phyloP scores from a whole-genome alignment of 2,888 invertebrate species.

The Clunio marinus region DNA sequence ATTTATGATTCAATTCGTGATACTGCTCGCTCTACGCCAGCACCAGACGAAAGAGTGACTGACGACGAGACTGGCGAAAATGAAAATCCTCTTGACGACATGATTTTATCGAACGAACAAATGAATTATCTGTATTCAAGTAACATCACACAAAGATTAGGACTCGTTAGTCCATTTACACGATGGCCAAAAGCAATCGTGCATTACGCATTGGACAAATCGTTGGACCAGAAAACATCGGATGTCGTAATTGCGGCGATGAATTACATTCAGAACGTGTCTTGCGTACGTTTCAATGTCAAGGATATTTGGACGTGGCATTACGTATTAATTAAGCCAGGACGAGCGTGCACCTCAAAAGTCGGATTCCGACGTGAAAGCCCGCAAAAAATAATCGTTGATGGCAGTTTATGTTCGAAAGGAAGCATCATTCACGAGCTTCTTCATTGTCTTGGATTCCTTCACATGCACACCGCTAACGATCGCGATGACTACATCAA shows the following conservation, averaged over 20 bases:
- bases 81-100: constrained; percentile 20
- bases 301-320: background rate
- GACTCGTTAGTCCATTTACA: constrained; percentile 10
- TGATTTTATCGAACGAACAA: constrained; percentile 23
- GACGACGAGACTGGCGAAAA: background rate
- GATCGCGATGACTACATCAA: constrained; percentile 28
- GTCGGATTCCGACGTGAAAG: constrained; percentile 15
- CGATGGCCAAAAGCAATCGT: constrained; percentile 22
- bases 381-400: constrained; percentile 19
- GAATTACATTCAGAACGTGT: constrained; percentile 32
- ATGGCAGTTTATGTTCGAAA: constrained; percentile 26
- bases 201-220: constrained; percentile 30
- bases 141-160: background rate
- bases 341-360: constrained; percentile 30
- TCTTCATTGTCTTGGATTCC: constrained; percentile 8
- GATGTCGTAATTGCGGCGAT: constrained; percentile 5
- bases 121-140: constrained; percentile 29
- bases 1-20: constrained; percentile 6
- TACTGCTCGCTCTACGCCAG: no score
- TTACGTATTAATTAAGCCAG: constrained; percentile 35
- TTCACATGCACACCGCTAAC: constrained; percentile 34
- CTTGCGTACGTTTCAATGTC: constrained; percentile 19
- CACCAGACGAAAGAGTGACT: constrained; percentile 5
- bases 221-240: constrained; percentile 8
- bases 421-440: constrained; percentile 31